phyloP scores from a whole-genome alignment of 2,888 invertebrate genomes.

The Phymatocera aterrima region DNA sequence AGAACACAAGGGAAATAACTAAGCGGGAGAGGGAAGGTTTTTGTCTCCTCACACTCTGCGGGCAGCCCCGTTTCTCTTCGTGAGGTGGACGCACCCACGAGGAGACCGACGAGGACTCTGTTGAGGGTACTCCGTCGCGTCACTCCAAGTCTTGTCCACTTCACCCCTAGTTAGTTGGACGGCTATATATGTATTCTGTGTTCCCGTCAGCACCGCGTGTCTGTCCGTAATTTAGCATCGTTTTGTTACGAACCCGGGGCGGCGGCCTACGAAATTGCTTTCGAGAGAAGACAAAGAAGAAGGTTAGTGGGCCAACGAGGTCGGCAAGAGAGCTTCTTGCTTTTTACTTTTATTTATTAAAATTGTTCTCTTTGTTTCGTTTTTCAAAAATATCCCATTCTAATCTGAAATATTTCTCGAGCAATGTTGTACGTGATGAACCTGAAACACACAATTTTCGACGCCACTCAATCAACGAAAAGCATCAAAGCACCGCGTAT shows the following conservation, averaged over 20 bases:
- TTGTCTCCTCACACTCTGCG: constrained; percentile 38
- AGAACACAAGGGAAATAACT: constrained; percentile 48
- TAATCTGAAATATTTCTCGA: constrained; percentile 6
- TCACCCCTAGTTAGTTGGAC: constrained; percentile 40
- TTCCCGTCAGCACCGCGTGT: constrained; percentile 37
- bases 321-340: not conserved
- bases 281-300: constrained; percentile 23
- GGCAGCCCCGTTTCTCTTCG: not conserved
- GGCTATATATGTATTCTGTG: constrained; percentile 31
- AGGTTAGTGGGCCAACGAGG: constrained; percentile 38
- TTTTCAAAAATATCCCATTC: too few relatives aligned
- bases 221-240: constrained; percentile 44
- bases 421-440: not conserved
- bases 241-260: constrained; percentile 35
- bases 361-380: too few relatives aligned
- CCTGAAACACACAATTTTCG: not conserved
- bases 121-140: constrained; percentile 43
- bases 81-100: constrained; percentile 33
- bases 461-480: constrained; percentile 31
- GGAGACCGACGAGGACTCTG: constrained; percentile 35
- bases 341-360: too few relatives aligned
- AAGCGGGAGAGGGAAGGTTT: constrained; percentile 40
- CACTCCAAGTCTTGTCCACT: constrained; percentile 44
- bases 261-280: constrained; percentile 28
- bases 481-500: constrained; percentile 9